Base-by-base conservation (phyloP, 2,113 vertebrate genomes). In the Myrmophylax atrothorax region DNA sequence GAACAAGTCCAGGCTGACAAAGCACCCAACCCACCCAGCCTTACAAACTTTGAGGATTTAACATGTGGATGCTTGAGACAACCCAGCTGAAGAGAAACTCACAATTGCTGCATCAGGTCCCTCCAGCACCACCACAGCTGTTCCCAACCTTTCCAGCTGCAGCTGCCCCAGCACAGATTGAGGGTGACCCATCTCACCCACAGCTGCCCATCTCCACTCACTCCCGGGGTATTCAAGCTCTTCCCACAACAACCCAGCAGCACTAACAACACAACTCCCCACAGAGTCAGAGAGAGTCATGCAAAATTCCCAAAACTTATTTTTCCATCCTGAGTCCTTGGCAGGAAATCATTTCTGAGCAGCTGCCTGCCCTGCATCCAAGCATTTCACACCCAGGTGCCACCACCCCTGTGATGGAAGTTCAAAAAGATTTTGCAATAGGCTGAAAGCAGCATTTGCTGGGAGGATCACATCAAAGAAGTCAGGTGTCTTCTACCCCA, bases 221-320 rank as follows among this genome's bases (percentile, higher is more conserved):
- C 7, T 13, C 11, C 40, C 52, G 2, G 4, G 17, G 5, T 24
- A 35, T 40, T 4, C 0, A 0, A 77, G 35, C 15, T 28, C 50
- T 15, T 63, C 11, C 15, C 19, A 2, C 10, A 13, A 5, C 79
- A 85, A 35, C 22, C 13, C 88, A 56, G 16, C 53, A 69, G 49
- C 25, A 18, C 7, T 19, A 63, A 52, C 4, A 20, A 50, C 26
- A 28, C 10, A 49, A 62, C 16, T 58, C 63, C 50, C 33, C n/a
- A 5, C 0, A 2, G 7, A 26, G 18, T 12, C 14, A n/a, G 11
- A 59, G 3, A 47, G 2, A 26, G 6, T 28, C 44, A 44, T 0
- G 1, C 17, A 49, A 28, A 56, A 38, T 4, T 60, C n/a, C 19
- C 31, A 2, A 64, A 42, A 28, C 2, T 66, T 76, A 1, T 33